Evolutionary conservation across 2,113 vertebrate species (phyloP), one percentile per base, ranked within the genome.

Genomic region (Callionymus lyra): DNA sequence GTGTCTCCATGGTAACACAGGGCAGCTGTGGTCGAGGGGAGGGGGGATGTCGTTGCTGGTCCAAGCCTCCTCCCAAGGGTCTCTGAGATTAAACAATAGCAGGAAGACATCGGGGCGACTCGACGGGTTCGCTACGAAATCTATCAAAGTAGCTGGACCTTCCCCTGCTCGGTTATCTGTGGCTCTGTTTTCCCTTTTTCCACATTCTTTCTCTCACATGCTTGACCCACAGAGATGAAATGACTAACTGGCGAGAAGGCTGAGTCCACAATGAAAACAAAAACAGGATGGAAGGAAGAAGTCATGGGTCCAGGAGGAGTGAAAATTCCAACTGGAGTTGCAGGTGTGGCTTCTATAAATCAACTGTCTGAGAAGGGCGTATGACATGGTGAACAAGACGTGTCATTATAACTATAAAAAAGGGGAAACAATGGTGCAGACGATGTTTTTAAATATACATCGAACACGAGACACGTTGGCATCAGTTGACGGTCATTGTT

Each of bases 271-370:
- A 59, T 66, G 63, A 77, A 74, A 82, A 79, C 67, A 77, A 84
- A 79, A 82, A 83, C 82, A 84, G 79, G 82, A 84, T 65, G 61
- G 41, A 41, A 54, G 46, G 53, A 38, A 51, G 51, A 67, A 75
- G 46, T 47, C 63, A 75, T 77, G 74, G 69, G 64, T 67, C 65
- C 65, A 59, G 53, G 64, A 68, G 59, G 67, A 67, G 45, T 48
- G 39, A 71, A 67, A 60, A 58, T 63, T 56, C 50, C 59, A 58
- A 41, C 33, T 44, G 15, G 31, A 48, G 8, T 4, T 27, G 21
- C 21, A 27, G 21, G 21, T 27, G 21, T 8, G 21, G 21, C 4
- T 4, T 27, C 21, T 8, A 27, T 27, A 27, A 27, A 27, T 27
- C 21, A 27, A 27, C 21, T 27, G n/a, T n/a, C 21, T 8, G 21